phyloP scores from a whole-genome alignment of 2,888 invertebrate species.

The Liposcelis brunnea region DNA sequence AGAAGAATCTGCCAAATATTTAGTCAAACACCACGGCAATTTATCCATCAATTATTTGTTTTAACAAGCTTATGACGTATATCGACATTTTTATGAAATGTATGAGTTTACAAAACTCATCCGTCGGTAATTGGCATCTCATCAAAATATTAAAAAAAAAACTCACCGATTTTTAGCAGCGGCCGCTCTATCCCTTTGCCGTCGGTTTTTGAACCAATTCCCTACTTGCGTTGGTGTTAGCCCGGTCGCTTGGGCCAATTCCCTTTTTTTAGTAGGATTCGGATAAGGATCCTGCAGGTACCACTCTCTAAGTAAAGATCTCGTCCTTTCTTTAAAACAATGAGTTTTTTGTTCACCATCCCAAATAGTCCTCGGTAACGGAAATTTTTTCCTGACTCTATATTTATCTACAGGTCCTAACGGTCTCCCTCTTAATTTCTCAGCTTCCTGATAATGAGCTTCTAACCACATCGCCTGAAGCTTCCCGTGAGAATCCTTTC shows the following conservation, averaged over 20 bases:
- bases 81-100: no score
- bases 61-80: no score
- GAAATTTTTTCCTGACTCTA: conserved; percentile 83
- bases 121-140: no score
- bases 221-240: conserved; percentile 86
- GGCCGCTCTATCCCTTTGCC: conserved; percentile 75
- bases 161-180: conserved; percentile 93
- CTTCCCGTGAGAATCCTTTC: conserved; percentile 75
- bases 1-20: no score
- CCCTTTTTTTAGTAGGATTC: conserved; percentile 83
- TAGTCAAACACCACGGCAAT: no score
- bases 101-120: no score
- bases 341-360: conserved; percentile 93
- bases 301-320: conserved; percentile 91
- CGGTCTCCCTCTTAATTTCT: conserved; percentile 75
- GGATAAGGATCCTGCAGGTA: conserved; percentile 96
- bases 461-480: conserved; percentile 86
- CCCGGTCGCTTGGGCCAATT: conserved; percentile 78
- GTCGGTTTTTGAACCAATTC: conserved; percentile 83
- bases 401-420: conserved; percentile 89
- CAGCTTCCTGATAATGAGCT: conserved; percentile 85
- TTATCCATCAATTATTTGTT: no score
- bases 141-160: no score
- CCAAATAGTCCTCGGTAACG: conserved; percentile 82
- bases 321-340: conserved; percentile 90